These are phyloP conservation scores for Virgularia gustaviana DNA, from an alignment of 92 coral and sea anemone species.

Conservation along the genomic window DNA sequence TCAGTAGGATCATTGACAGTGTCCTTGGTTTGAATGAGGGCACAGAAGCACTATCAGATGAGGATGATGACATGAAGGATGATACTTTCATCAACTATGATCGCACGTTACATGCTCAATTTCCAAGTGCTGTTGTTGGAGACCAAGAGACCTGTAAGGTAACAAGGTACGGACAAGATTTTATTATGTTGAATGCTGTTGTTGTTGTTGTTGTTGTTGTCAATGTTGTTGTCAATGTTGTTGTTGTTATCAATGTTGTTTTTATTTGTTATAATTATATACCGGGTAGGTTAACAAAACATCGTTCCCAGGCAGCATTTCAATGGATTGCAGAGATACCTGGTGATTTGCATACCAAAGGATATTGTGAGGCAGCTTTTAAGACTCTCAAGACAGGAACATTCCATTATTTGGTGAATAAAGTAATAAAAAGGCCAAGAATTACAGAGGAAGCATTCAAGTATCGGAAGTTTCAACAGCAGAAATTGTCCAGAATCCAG, in stretches of 20 bases:
- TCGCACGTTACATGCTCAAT: background rate
- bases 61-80: background rate
- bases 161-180: constrained; percentile 2
- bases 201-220: too few species aligned
- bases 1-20: too few species aligned
- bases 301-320: constrained; percentile 28
- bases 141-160: constrained; percentile 39
- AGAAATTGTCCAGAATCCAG: too few species aligned
- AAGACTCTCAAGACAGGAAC: constrained; percentile 41
- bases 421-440: constrained; percentile 42
- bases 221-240: too few species aligned
- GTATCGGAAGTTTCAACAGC: background rate
- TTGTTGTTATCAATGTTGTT: constrained; percentile 36
- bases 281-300: background rate
- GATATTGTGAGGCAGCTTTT: constrained; percentile 55
- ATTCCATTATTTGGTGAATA: constrained; percentile 32
- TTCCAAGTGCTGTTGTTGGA: constrained; percentile 22
- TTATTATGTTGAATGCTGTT: too few species aligned
- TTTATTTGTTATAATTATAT: too few species aligned
- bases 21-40: background rate
- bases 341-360: constrained; percentile 56
- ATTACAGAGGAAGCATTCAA: constrained; percentile 51
- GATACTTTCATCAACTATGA: background rate
- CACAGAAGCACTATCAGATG: background rate
- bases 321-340: constrained; percentile 52